These are phyloP conservation scores for Lagopus muta DNA, from an alignment of 2,113 vertebrate species.

Conservation along the genomic window DNA sequence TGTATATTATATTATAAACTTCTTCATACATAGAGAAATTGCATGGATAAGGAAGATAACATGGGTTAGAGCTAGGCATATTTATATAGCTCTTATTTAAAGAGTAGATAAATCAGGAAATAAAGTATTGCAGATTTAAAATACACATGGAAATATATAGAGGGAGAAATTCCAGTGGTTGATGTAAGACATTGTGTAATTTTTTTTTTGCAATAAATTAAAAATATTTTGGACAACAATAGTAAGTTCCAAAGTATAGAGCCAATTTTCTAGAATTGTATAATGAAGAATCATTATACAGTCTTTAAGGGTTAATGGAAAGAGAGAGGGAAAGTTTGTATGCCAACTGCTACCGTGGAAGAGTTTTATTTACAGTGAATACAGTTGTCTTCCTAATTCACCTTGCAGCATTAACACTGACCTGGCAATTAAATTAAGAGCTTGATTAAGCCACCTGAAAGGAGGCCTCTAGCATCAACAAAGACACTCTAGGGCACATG, in stretches of 20 bases:
- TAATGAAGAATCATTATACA: background rate
- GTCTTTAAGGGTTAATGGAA: background rate
- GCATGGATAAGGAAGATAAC: background rate
- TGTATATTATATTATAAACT: background rate
- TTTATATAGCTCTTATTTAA: background rate
- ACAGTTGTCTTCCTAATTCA: background rate
- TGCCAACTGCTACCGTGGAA: background rate
- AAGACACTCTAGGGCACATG: background rate
- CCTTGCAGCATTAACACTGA: background rate
- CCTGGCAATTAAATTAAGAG: background rate
- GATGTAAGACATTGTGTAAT: background rate
- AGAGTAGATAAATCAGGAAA: background rate
- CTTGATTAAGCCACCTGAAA: background rate
- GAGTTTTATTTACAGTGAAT: background rate
- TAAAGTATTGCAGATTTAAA: background rate
- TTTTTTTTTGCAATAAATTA: background rate
- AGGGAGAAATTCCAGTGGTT: background rate
- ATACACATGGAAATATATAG: background rate
- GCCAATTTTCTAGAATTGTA: background rate
- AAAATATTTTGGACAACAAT: rapidly evolving
- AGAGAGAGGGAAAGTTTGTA: background rate
- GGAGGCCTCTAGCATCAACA: background rate
- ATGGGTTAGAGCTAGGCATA: background rate
- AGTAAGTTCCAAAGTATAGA: background rate
- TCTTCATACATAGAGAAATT: background rate